A percentile compares a stretch with the other conserved stretches of the same genome.
Conservation (phyloP, 2,888 invertebrate species). For the Ischnus inquisitorius region DNA sequence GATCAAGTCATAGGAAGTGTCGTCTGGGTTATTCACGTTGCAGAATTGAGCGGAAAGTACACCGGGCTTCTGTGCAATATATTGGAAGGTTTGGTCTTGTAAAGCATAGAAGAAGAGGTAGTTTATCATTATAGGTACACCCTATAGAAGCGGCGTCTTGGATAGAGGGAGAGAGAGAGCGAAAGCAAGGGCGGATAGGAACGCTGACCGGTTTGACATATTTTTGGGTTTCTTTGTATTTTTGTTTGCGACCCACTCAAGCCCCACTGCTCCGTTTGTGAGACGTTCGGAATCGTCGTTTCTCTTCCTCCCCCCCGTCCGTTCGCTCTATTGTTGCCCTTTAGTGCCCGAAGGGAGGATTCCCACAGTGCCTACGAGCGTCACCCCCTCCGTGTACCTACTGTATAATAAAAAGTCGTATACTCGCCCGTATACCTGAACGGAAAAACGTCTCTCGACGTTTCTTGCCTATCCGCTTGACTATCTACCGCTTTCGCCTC, state of each 20-base stretch:
- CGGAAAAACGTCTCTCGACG: conserved; percentile 42
- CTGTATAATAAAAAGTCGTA: conserved; percentile 70
- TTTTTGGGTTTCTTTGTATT: conserved; percentile 79
- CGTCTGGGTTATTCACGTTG: conserved; percentile 35
- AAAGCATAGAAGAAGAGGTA: conserved; percentile 32
- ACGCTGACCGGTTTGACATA: conserved; percentile 79
- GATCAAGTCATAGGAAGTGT: conserved; percentile 11
- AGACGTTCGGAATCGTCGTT: conserved; percentile 73
- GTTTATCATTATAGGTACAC: conserved; percentile 63
- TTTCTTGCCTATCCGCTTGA: conserved; percentile 62
- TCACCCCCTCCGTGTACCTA: conserved; percentile 73
- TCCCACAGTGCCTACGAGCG: conserved; percentile 77
- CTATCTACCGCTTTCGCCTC: conserved; percentile 23
- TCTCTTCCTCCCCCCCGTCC: conserved; percentile 53
- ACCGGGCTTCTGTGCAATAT: conserved; percentile 45
- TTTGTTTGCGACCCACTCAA: conserved; percentile 82
- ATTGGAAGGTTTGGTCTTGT: conserved; percentile 21
- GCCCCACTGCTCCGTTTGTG: conserved; percentile 76
- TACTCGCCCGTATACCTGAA: conserved; percentile 68
- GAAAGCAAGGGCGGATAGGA: conserved; percentile 66
- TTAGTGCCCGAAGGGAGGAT: conserved; percentile 74
- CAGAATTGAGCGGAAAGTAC: conserved; percentile 51
- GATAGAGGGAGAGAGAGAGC: neutral
- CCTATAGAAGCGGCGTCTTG: conserved; percentile 70
- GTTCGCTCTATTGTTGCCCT: conserved; percentile 74